Percentiles rank a stretch among this genome's conserved stretches.
phyloP scores from a whole-genome alignment of 1,140 invertebrate genomes.

The Drosophila cardini region DNA sequence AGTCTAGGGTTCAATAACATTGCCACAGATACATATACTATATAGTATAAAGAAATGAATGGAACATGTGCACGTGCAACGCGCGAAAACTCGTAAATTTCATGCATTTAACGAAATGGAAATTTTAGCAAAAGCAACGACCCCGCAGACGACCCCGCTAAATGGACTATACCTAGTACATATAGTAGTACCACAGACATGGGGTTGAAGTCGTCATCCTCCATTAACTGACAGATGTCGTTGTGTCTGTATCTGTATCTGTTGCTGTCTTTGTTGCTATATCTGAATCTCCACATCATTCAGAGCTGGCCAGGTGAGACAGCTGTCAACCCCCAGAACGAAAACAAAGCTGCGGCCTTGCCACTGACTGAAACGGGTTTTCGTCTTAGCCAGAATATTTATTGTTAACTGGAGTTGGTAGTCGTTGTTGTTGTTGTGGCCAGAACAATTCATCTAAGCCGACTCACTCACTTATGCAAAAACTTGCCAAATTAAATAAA shows the following conservation, averaged over 20 bases:
- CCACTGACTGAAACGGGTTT: slow-evolving; percentile 33
- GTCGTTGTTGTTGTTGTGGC: slow-evolving; percentile 22
- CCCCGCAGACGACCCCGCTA: not conserved
- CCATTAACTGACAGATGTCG: slow-evolving; percentile 24
- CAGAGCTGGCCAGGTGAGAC: slow-evolving; percentile 25
- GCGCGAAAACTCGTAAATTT: slow-evolving; percentile 66
- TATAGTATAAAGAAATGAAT: slow-evolving; percentile 28
- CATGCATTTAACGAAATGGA: slow-evolving; percentile 73
- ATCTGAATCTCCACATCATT: not conserved
- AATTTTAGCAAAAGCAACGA: slow-evolving; percentile 55
- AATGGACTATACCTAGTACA: no score
- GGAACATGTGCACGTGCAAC: slow-evolving; percentile 71
- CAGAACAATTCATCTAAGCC: slow-evolving; percentile 33
- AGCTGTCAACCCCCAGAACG: slow-evolving; percentile 19
- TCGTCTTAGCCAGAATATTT: slow-evolving; percentile 23
- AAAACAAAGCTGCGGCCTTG: slow-evolving; percentile 15
- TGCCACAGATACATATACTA: slow-evolving; percentile 37
- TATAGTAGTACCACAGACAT: not conserved
- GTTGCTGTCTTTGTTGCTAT: no score
- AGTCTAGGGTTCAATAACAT: slow-evolving; percentile 71
- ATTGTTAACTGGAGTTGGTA: slow-evolving; percentile 12
- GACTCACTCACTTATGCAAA: slow-evolving; percentile 32
- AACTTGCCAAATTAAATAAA: slow-evolving; percentile 30
- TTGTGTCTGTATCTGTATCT: not conserved
- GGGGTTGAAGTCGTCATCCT: slow-evolving; percentile 24